Base-by-base conservation (phyloP, 2,888 invertebrate genomes). In the Eurois occulta region DNA sequence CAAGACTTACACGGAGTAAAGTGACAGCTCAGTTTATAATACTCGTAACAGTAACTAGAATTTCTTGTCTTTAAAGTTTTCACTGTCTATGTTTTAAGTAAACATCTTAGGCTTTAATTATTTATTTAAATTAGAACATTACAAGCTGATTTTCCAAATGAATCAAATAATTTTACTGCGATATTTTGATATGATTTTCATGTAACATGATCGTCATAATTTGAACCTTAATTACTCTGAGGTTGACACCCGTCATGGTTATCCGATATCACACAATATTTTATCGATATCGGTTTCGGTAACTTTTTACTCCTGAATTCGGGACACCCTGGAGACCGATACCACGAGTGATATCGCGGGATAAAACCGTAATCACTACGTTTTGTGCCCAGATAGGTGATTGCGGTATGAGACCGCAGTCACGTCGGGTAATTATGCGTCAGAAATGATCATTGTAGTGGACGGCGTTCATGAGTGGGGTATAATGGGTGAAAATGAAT, bases 401-500 rank as follows among this genome's bases (percentile, higher is more conserved):
- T 80, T 87, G 85, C 46, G 87, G 81, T 70, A n/a, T 46, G n/a
- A 60, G 52, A 86, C 84, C 87, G 46, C 87, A 75, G 72, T 48
- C 48, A 35, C 55, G 52, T 13, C 4, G 38, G 48, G 32, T 83
- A 73, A 78, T 77, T 75, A 64, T 65, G n/a, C 66, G 62, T 75
- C 79, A 66, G 65, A 65, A 75, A 64, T 84, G 32, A 43, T 69
- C 21, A 58, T 38, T 7, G 16, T 46, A 24, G 6, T 52, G 38
- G 21, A 43, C 6, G 7, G 58, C 18, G 28, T 58, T 46, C 46
- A 21, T 18, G 48, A 41, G 62, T 35, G 18, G 32, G 32, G 8
- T 32, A 60, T 60, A 32, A 21, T 4, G 32, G 60, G 32, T 11
- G 32, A 21, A 60, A 32, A 32, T 60, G 2, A 60, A 60, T 60